Evolutionary conservation across 2,888 invertebrate genomes (phyloP), one percentile per base, ranked within the genome.

Genomic region (Drosophila subsilvestris): DNA sequence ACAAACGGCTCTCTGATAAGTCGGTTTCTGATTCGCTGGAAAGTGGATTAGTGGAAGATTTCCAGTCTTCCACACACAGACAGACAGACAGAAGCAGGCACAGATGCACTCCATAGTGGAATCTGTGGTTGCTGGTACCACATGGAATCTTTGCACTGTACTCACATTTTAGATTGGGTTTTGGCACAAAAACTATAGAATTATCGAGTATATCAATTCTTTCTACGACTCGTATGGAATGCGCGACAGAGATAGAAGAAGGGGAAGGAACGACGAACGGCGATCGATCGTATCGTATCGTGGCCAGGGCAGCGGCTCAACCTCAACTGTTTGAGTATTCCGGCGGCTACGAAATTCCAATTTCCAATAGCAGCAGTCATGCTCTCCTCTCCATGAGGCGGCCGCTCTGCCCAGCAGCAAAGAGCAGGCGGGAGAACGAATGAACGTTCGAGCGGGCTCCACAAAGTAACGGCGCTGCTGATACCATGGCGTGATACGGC

Each of bases 301-400:
- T 60, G 70, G 74, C 79, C 69, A 80, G 79, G 78, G 72, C 81
- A 78, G 76, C 83, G 77, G 79, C 63, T 78, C 76, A 79, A 87
- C 85, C 72, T 59, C 79, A 55, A 67, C 56, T 70, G 69, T 27
- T 58, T 58, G 48, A 53, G 18, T 27, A n/a, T 47, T 32, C 43
- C 50, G 22, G 66, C 32, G 65, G 59, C 29, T 74, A 53, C 44
- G 54, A 76, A 76, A 74, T 81, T 86, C 78, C 76, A 89, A 83
- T 87, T 89, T 89, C 83, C 90, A 89, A 89, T 83, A 63, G 68
- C 68, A 70, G 18, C n/a, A 14, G n/a, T n/a, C 37, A 37, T 14
- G 14, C 37, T 32, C 32, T 32, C 12, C 32, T 32, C 44, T 70
- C 54, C 55, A 77, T 43, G 63, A 58, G 60, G 63, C 65, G 47